Base-by-base conservation (phyloP, 2,113 vertebrate genomes). In the Apus apus region DNA sequence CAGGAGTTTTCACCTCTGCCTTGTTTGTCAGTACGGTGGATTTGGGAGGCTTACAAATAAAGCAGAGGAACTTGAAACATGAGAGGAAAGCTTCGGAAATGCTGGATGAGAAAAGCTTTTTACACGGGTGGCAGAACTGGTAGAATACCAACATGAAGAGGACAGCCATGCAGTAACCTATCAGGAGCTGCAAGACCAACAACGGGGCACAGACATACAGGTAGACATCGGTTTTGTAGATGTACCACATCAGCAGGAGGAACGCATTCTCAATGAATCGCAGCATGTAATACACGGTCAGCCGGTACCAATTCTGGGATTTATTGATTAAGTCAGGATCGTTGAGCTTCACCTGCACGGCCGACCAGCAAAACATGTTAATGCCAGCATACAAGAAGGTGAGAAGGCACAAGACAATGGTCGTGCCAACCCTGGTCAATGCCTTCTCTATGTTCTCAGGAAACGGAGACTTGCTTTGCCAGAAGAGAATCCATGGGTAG, bases 351-450 rank as follows among this genome's bases (percentile, higher is more conserved):
- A 99, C 98, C 90, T 99, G 99, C 60, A 98, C 99, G 1, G 99
- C 99, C 0, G 99, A 99, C 99, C 99, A 99, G 98, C 99, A 99
- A 98, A 99, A 99, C 98, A 99, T 99, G 95, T 99, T 99, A 97
- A 99, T 99, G 76, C 99, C 99, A 0, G 99, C 99, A 14, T 99
- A 99, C 45, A 99, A 98, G 75, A 99, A 99, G 8, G 99, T 99
- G 79, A 99, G 98, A 84, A 99, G 97, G 97, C 99, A 98, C 23
- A 99, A 98, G 48, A 99, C 99, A 0, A 99, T 98, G 87, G 99
- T 98, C 38, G 99, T 99, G 40, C 99, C 99, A 13, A 99, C 97
- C 36, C 98, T 97, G 67, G 97, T 99, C 96, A 99, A 87, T 5
- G 99, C 99, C 93, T 99, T 99, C 91, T 99, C 99, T 54, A 99